Base-by-base conservation (phyloP, 2,888 invertebrate genomes). In the Arenicola marina region DNA sequence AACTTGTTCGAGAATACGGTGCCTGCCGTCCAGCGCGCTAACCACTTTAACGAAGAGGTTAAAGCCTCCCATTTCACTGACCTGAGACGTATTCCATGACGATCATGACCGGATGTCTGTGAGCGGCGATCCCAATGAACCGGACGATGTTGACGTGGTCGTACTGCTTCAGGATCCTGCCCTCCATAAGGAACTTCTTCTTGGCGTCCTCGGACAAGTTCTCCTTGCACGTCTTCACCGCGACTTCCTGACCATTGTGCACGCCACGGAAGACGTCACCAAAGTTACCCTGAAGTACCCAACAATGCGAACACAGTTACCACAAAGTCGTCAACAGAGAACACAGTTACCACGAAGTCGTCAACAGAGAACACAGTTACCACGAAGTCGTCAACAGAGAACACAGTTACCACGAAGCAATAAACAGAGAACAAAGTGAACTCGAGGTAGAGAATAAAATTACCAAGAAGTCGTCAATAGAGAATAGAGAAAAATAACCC, bases 71-170 rank as follows among this genome's bases (percentile, higher is more conserved):
- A 2, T 4, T 28, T 11, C 29, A 31, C 33, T 7, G 21, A 91
- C 92, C 91, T 73, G 91, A 89, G 51, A 96, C 96, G 66, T 95
- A 87, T 86, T 98, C 98, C 97, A 98, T 97, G 34, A 98, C 95
- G 77, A 98, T 96, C 95, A 97, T 96, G 62, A 98, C 95, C 0
- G 98, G 98, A 77, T 96, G 95, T 79, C 95, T 93, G 84, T 96
- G 96, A 68, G 96, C 96, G 75, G 96, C 97, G 75, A 98, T 96
- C 32, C 98, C 98, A 74, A 96, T 95, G 44, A 98, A 88, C 78
- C 93, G 89, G 43, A 97, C 97, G 70, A 97, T 93, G 85, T 97
- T 97, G 0, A 94, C 93, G 84, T 97, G 97, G 83, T 95, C 92
- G 83, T 97, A 97, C 83, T 95, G 95, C 82, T 96, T 95, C 18